Evolutionary conservation across 2,113 vertebrate species (phyloP), one percentile per base, ranked within the genome.

Genomic region (Cynocephalus volans): DNA sequence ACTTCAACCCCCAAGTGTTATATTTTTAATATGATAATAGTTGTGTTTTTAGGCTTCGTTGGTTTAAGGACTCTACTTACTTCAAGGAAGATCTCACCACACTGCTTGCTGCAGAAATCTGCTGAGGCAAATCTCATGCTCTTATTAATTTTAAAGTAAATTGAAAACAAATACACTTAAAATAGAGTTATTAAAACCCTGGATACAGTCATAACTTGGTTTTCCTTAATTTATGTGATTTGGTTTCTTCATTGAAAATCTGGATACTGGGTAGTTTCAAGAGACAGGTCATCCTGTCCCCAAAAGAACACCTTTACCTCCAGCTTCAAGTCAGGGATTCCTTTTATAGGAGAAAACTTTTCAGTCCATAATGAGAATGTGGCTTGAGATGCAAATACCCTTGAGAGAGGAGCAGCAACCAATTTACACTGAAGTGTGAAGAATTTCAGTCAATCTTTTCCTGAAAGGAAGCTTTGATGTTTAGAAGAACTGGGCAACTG

Each of bases 121-220:
- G 28, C 23, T 89, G 56, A 92, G 24, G 33, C 65, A 87, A 54
- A 94, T 64, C 50, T 72, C 60, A 54, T 5, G 73, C 10, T 80
- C 28, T 50, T 33, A 48, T 14, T 84, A 24, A 92, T 96, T 67
- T 93, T 56, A 86, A 90, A 94, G 85, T 60, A 90, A 88, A 77
- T 58, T 36, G 33, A 24, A 58, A 89, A 69, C 4, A 36, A 87
- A 45, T n/a, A 8, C 5, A 64, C 26, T 19, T 14, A 64, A 75
- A 70, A 60, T 87, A 41, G 86, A 54, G 13, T 67, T 36, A 21
- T 15, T 85, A 33, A 82, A 76, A 93, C 0, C 48, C 26, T 84
- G 70, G 62, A 83, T 54, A 81, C 1, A 28, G 76, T 48, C 28
- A 50, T 31, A 77, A 73, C 18, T 73, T 58, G 64, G 3, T 93